Conservation (phyloP, 2,797 vertebrate species). For the Chromis chromis region DNA sequence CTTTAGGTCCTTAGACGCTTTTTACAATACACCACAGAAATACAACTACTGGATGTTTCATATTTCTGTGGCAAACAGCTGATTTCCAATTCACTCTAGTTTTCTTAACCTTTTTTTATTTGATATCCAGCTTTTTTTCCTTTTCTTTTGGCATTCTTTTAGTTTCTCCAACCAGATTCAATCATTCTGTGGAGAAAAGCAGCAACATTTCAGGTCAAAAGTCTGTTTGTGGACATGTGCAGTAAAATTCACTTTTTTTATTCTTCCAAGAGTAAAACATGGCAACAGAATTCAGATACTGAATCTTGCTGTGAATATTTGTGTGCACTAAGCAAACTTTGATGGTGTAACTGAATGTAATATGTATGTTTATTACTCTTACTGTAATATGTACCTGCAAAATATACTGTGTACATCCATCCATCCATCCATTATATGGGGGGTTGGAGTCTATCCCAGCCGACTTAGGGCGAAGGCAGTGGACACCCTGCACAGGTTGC, state of each 20-base stretch:
- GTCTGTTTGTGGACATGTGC: neutral
- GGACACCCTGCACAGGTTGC: too few species aligned
- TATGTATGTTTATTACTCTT: too few species aligned
- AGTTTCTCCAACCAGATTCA: neutral
- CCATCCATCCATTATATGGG: too few species aligned
- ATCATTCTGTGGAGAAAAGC: neutral
- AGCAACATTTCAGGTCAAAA: neutral
- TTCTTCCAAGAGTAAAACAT: neutral
- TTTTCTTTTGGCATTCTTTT: neutral
- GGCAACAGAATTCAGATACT: neutral
- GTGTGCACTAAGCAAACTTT: neutral
- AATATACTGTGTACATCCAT: too few species aligned
- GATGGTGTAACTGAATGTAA: neutral
- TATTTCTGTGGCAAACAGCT: conserved; percentile 4
- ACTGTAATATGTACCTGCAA: neutral
- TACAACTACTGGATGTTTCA: neutral
- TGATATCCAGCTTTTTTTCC: neutral
- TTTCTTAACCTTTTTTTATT: neutral
- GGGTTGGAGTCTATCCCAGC: too few species aligned
- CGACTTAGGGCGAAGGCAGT: too few species aligned
- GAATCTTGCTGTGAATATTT: neutral
- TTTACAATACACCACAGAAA: neutral
- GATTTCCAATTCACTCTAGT: neutral
- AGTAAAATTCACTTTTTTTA: neutral
- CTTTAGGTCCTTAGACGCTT: neutral